phyloP scores from a whole-genome alignment of 2,113 vertebrate genomes.

The Pseudopipra pipra region DNA sequence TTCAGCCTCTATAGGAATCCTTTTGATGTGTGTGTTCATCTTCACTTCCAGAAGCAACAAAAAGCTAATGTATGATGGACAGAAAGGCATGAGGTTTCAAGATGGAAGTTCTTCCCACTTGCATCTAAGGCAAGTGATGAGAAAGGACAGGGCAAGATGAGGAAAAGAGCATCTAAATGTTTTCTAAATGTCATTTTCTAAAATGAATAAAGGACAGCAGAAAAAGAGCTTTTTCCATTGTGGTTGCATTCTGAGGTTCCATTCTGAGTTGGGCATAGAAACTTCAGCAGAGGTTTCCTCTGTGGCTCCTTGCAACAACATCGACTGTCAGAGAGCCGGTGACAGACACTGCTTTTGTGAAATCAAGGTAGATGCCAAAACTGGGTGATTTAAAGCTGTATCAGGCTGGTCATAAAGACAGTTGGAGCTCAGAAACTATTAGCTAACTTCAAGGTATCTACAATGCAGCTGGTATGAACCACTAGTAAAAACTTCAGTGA shows the following conservation, averaged over 20 bases:
- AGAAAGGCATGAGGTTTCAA: background rate
- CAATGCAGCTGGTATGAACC: background rate
- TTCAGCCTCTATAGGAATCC: background rate
- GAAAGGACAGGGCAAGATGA: background rate
- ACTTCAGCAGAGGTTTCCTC: background rate
- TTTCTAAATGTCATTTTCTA: background rate
- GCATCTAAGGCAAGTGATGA: background rate
- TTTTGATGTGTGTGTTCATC: background rate
- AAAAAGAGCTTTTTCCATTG: background rate
- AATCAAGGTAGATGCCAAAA: background rate
- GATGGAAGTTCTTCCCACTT: background rate
- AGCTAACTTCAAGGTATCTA: background rate
- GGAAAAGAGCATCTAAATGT: background rate
- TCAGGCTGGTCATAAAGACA: background rate
- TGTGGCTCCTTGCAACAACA: background rate
- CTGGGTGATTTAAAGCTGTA: background rate
- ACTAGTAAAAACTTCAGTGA: background rate
- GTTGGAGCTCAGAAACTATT: background rate
- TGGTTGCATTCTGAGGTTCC: background rate
- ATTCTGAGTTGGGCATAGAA: background rate
- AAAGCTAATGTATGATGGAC: background rate
- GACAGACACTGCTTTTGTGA: background rate
- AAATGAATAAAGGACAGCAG: background rate
- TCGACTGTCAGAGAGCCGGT: background rate
- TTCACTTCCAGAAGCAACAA: background rate